phyloP scores from a whole-genome alignment of 2,888 invertebrate species.

The Biston stratarius region DNA sequence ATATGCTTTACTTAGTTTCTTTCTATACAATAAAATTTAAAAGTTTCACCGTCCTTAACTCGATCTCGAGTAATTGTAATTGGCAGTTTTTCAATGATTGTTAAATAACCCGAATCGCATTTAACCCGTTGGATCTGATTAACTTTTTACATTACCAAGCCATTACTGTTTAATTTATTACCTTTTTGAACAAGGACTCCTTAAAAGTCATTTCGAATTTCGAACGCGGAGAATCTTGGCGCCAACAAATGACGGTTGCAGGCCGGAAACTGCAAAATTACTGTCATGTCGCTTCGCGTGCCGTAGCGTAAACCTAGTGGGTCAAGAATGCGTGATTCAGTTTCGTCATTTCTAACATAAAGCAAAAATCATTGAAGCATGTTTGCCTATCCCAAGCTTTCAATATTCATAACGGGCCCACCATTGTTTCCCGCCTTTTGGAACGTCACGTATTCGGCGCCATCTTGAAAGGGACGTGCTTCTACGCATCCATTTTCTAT shows the following conservation, averaged over 20 bases:
- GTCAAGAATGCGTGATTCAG: slow-evolving; percentile 53
- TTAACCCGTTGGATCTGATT: slow-evolving; percentile 40
- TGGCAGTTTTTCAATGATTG: slow-evolving; percentile 29
- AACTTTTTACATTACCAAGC: slow-evolving; percentile 43
- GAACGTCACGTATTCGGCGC: slow-evolving; percentile 81
- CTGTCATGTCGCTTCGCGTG: slow-evolving; percentile 40
- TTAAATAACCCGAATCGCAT: slow-evolving; percentile 37
- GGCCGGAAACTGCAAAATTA: slow-evolving; percentile 9
- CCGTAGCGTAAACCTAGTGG: slow-evolving; percentile 60
- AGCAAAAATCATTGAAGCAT: slow-evolving; percentile 70
- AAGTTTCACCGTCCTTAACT: background rate
- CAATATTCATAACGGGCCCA: slow-evolving; percentile 81
- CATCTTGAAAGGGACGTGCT: slow-evolving; percentile 80
- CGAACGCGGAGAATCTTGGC: slow-evolving; percentile 61
- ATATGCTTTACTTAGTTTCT: background rate
- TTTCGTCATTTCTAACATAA: slow-evolving; percentile 44
- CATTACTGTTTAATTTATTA: slow-evolving; percentile 45
- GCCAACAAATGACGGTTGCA: slow-evolving; percentile 43
- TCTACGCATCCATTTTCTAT: slow-evolving; percentile 64
- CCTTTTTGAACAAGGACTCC: slow-evolving; percentile 42
- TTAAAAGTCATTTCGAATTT: slow-evolving; percentile 62
- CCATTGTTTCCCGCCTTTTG: slow-evolving; percentile 79
- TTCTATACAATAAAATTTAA: background rate
- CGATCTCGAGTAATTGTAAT: slow-evolving; percentile 22
- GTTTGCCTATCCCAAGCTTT: slow-evolving; percentile 70